These are phyloP conservation scores for Himalopsyche tibetana DNA, from an alignment of 2,888 invertebrate genomes.

Conservation along the genomic window DNA sequence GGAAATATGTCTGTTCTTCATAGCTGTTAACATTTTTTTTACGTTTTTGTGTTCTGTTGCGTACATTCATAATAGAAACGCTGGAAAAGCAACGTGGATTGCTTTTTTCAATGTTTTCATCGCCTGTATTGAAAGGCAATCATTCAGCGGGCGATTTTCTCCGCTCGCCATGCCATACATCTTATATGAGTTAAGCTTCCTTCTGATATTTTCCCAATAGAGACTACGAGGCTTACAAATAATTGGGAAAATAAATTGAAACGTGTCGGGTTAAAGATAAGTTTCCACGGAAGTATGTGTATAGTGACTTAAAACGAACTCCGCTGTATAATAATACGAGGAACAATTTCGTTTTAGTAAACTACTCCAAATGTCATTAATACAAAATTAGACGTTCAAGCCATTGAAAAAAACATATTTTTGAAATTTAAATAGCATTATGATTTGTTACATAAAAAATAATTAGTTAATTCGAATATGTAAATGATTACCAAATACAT, in stretches of 20 bases:
- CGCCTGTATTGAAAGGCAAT: slow-evolving; percentile 31
- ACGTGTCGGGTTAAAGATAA: slow-evolving; percentile 55
- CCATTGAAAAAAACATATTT: too few species aligned
- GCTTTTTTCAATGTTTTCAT: slow-evolving; percentile 37
- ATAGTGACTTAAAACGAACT: not conserved
- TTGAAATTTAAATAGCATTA: too few species aligned
- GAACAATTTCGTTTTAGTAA: slow-evolving; percentile 21
- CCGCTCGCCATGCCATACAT: not conserved
- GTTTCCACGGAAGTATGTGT: not conserved
- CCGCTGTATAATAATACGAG: not conserved
- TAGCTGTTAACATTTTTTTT: slow-evolving; percentile 3
- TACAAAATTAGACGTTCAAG: not conserved
- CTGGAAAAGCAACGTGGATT: not conserved
- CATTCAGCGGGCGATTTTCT: slow-evolving; percentile 27
- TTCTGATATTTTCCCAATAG: slow-evolving; percentile 38
- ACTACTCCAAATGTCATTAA: not conserved
- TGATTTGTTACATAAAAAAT: too few species aligned
- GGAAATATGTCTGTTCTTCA: too few species aligned
- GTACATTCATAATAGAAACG: slow-evolving; percentile 11
- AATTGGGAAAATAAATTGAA: slow-evolving; percentile 62
- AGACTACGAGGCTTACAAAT: slow-evolving; percentile 56
- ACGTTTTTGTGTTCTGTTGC: not conserved
- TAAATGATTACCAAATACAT: too few species aligned
- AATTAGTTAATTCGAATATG: too few species aligned
- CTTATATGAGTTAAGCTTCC: slow-evolving; percentile 24